Evolutionary conservation across 2,888 invertebrate species (phyloP), one percentile per base, ranked within the genome.

Genomic region (Catonia carolina): DNA sequence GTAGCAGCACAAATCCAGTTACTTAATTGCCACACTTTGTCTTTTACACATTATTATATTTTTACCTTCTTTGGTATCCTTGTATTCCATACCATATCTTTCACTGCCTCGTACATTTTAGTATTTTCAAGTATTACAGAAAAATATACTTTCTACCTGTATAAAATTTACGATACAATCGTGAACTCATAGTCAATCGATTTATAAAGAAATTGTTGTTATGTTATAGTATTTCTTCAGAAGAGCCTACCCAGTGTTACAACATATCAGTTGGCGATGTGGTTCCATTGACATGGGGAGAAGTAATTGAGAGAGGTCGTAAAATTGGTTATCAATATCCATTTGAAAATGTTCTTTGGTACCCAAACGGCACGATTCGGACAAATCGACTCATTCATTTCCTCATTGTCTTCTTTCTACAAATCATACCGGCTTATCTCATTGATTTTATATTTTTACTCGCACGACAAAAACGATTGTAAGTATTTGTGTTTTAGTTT

Each of bases 201-300:
- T n/a, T n/a, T n/a, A n/a, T n/a, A n/a, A n/a, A n/a, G n/a, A n/a
- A n/a, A n/a, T n/a, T n/a, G n/a, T n/a, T n/a, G n/a, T 15, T 33
- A 35, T 36, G 3, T 50, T 33, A 14, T n/a, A 50, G 36, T 18
- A 36, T 33, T 35, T 50, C 51, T 12, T 22, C 27, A 33, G 6
- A 20, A 50, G 35, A 36, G 35, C 51, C 51, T 2, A 36, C 51
- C 4, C 51, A 50, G n/a, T 35, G 35, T n/a, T 84, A 84, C 72
- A 93, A 95, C 70, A 77, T 89, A 56, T 87, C 89, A 17, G 86
- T 90, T 0, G 79, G 78, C 6, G 78, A 86, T 41, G 87, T 57
- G 18, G 55, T 91, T 64, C 84, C 89, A 0, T 72, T 94, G 42
- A 85, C 85, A 0, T 98, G 97, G 97, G 87, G 86, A 1, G 79